These are phyloP conservation scores for Nebria ingens DNA, from an alignment of 1,140 invertebrate species.

Conservation along the genomic window DNA sequence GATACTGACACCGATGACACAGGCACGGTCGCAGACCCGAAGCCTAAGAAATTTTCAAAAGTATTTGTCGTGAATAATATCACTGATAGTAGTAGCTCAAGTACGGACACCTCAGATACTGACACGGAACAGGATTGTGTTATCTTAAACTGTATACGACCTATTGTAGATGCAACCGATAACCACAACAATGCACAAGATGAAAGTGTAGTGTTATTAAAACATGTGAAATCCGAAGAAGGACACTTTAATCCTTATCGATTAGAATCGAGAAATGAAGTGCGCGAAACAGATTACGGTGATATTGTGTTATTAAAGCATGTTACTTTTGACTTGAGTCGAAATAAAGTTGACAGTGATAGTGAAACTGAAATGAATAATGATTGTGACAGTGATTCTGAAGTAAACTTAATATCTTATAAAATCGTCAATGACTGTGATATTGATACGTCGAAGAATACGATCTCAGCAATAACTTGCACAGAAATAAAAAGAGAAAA, in stretches of 20 bases:
- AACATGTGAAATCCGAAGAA: neutral
- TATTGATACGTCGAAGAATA: no score
- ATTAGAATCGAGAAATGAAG: neutral
- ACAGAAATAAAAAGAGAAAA: no score
- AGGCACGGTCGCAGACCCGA: constrained; percentile 46
- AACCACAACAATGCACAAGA: neutral
- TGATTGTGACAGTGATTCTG: neutral
- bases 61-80: constrained; percentile 62
- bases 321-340: neutral
- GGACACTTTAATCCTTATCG: neutral
- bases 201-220: neutral
- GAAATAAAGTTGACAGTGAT: no score
- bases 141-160: constrained; percentile 35
- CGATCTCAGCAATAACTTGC: no score
- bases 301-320: constrained; percentile 10
- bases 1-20: constrained; percentile 51
- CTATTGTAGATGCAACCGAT: constrained; percentile 3
- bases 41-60: constrained; percentile 55
- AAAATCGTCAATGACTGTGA: neutral
- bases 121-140: constrained; percentile 40
- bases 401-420: neutral
- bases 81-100: constrained; percentile 38
- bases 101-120: constrained; percentile 41
- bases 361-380: neutral
- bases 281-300: neutral